These are phyloP conservation scores for Gallinago media DNA, from an alignment of 2,113 vertebrate genomes.

Conservation along the genomic window DNA sequence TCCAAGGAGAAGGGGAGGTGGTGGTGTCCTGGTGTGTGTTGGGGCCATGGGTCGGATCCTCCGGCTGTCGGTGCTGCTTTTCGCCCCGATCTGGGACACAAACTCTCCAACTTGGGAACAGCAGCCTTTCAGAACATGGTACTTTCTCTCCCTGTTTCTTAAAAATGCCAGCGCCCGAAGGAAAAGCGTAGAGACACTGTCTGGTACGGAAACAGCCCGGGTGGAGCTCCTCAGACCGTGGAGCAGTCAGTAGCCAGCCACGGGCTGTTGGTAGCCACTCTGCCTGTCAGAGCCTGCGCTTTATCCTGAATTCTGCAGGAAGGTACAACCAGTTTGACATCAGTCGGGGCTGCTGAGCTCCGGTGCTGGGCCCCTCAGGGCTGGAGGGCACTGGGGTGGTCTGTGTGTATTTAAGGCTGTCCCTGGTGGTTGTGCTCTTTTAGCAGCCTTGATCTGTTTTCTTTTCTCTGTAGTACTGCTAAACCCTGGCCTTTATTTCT, in stretches of 20 bases:
- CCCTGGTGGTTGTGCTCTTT: background rate
- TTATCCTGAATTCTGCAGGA: background rate
- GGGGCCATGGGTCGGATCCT: background rate
- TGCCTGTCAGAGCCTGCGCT: background rate
- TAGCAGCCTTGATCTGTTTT: background rate
- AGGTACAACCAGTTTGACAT: accelerated
- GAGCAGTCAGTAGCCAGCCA: background rate
- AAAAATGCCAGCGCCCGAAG: accelerated
- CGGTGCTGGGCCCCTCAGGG: accelerated
- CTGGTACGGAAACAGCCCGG: accelerated
- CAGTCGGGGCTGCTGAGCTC: background rate
- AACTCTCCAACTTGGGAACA: background rate
- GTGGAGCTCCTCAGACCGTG: background rate
- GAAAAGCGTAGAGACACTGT: accelerated
- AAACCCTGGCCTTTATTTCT: background rate
- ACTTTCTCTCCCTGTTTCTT: background rate
- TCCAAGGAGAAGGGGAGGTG: background rate
- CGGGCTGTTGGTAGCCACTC: background rate
- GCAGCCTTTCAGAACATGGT: accelerated
- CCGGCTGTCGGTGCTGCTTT: accelerated
- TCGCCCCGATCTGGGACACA: background rate
- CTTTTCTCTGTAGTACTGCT: background rate
- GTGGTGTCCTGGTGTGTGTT: accelerated
- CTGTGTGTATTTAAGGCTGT: background rate
- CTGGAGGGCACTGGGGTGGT: background rate